Evolutionary conservation across 2,113 vertebrate genomes (phyloP).

Genomic region (Canis aureus): DNA sequence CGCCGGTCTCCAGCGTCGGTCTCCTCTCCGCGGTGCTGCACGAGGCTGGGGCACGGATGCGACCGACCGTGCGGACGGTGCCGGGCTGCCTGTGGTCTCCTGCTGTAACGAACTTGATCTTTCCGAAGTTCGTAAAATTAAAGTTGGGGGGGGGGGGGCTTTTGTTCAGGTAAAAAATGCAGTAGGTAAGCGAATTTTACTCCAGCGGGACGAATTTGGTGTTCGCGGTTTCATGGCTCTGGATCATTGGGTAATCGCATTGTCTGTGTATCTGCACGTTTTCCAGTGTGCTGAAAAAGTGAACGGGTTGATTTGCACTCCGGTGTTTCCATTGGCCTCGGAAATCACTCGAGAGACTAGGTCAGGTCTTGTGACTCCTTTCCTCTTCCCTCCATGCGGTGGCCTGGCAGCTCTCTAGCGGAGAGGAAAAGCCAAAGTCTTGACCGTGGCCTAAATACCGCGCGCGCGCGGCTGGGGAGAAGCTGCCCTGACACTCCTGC

Average conservation of each 20-base stretch:
- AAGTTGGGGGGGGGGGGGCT: not conserved
- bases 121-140: not conserved
- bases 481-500: not conserved
- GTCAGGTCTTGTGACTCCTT: not conserved
- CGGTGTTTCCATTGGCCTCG: not conserved
- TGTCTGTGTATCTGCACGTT: not conserved
- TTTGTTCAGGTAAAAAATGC: constrained; percentile 21
- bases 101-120: not conserved
- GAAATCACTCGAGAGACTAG: not conserved
- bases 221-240: not conserved
- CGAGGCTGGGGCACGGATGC: constrained; percentile 46
- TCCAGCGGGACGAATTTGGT: not conserved
- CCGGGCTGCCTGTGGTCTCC: not conserved
- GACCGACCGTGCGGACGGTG: not conserved
- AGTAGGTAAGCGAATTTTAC: constrained; percentile 59
- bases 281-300: not conserved
- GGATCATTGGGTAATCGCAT: not conserved
- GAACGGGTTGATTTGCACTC: not conserved
- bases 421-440: not conserved
- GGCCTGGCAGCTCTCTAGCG: not conserved
- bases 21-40: not conserved
- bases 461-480: not conserved
- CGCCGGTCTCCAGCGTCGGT: not conserved
- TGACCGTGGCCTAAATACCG: not conserved
- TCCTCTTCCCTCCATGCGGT: not conserved